Base-by-base conservation (phyloP, 2,888 invertebrate species). In the Drosophila nr. perissopoda region DNA sequence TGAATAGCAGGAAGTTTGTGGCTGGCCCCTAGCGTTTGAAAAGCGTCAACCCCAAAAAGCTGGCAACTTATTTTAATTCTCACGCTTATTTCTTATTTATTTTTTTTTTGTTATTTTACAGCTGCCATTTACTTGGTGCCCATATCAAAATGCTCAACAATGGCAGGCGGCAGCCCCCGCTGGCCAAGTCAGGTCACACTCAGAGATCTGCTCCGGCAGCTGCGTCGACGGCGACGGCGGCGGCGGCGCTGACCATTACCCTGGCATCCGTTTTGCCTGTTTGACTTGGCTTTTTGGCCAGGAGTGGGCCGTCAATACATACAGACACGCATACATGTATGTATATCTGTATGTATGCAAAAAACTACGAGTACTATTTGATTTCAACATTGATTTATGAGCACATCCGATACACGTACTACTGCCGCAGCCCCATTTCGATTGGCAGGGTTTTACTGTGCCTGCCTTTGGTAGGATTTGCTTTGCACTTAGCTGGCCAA, bases 311-410 rank as follows among this genome's bases (percentile, higher is more conserved):
- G n/a, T 13, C 58, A 31, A 57, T 29, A 51, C 33, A 33, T 27
- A 67, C 33, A 46, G 31, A 61, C 31, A 33, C 1, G 16, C 13
- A 31, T 8, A 1, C 11, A 65, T 25, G 29, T 18, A 29, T 13
- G 18, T n/a, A 53, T n/a, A 8, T 13, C 36, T 6, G 29, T 21
- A 64, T n/a, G 42, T n/a, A 33, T 27, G 38, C 66, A 83, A 62
- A 83, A 70, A 86, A 86, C 82, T 81, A 81, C 76, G 81, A 78
- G 81, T 81, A 82, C 85, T 86, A 90, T 88, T 90, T 88, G 90
- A 90, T 88, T 88, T 78, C 89, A 83, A 78, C 87, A 89, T 90
- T 88, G 87, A 88, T 88, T 88, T 88, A 88, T 90, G 87, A 89
- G 84, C 90, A 71, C 88, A 89, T 86, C 85, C 89, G 85, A 82